phyloP scores from a whole-genome alignment of 2,888 invertebrate genomes.

The Spialia ferax region DNA sequence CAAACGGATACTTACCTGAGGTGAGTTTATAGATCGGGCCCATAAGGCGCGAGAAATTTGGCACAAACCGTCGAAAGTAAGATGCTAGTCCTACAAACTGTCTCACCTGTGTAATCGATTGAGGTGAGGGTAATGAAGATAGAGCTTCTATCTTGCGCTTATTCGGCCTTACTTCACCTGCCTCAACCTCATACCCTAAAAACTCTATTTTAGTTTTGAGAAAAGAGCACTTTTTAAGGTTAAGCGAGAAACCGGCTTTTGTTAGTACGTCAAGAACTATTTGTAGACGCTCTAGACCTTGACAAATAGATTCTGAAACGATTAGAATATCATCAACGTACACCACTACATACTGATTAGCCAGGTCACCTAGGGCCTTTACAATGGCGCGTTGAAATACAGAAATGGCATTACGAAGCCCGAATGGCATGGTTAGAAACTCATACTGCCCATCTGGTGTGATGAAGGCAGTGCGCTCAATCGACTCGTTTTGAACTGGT shows the following conservation, averaged over 20 bases:
- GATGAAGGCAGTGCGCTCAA: slow-evolving; percentile 40
- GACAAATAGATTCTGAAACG: too few species aligned
- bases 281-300: slow-evolving; percentile 25
- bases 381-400: slow-evolving; percentile 44
- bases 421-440: slow-evolving; percentile 45
- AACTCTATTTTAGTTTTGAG: slow-evolving; percentile 42
- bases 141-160: slow-evolving; percentile 46
- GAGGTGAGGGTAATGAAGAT: slow-evolving; percentile 11
- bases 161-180: slow-evolving; percentile 48
- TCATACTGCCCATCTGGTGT: slow-evolving; percentile 29
- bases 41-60: slow-evolving; percentile 11
- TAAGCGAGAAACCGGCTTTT: slow-evolving; percentile 44
- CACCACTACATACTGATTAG: slow-evolving; percentile 2
- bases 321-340: slow-evolving; percentile 41
- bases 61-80: slow-evolving; percentile 28
- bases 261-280: slow-evolving; percentile 33
- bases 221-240: slow-evolving; percentile 41
- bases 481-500: slow-evolving; percentile 33
- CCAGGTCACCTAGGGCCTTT: slow-evolving; percentile 38
- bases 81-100: slow-evolving; percentile 44
- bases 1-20: too few species aligned
- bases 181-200: slow-evolving; percentile 43
- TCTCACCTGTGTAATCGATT: slow-evolving; percentile 22
- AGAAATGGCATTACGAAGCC: slow-evolving; percentile 52
- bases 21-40: too few species aligned